Percentiles rank a stretch among this genome's conserved stretches.
These are phyloP conservation scores for Lacanobia wlatinum DNA, from an alignment of 2,888 invertebrate genomes.

Conservation along the genomic window DNA sequence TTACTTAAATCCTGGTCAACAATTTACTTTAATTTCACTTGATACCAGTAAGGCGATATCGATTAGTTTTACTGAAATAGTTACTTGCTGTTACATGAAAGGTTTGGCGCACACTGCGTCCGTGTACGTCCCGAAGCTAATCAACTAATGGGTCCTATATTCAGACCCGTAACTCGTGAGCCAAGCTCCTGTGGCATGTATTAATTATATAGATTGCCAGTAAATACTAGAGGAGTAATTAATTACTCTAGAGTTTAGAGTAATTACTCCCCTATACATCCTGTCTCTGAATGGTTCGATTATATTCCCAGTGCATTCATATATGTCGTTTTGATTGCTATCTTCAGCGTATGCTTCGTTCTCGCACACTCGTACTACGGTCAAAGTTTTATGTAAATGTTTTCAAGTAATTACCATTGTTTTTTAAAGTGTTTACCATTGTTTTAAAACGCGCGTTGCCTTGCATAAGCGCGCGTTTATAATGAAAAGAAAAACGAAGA, in stretches of 20 bases:
- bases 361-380: conserved; percentile 33
- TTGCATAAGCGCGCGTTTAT: background rate
- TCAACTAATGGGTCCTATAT: background rate
- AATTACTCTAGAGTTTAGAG: background rate
- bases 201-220: conserved; percentile 11
- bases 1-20: conserved; percentile 1
- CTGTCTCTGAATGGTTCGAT: background rate
- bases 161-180: background rate
- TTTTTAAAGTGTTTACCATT: background rate
- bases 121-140: background rate
- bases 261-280: background rate
- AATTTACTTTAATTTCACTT: background rate
- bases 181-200: background rate
- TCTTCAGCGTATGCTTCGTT: conserved; percentile 35
- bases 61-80: background rate
- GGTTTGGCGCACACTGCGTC: background rate
- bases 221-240: background rate
- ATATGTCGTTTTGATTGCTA: background rate
- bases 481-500: background rate
- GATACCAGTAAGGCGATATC: background rate
- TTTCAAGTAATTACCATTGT: no score
- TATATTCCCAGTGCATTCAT: background rate
- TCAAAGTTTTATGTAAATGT: background rate
- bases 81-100: background rate
- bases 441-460: background rate